Evolutionary conservation across 2,888 invertebrate genomes (phyloP).

Genomic region (Torymus aiolomorphi): DNA sequence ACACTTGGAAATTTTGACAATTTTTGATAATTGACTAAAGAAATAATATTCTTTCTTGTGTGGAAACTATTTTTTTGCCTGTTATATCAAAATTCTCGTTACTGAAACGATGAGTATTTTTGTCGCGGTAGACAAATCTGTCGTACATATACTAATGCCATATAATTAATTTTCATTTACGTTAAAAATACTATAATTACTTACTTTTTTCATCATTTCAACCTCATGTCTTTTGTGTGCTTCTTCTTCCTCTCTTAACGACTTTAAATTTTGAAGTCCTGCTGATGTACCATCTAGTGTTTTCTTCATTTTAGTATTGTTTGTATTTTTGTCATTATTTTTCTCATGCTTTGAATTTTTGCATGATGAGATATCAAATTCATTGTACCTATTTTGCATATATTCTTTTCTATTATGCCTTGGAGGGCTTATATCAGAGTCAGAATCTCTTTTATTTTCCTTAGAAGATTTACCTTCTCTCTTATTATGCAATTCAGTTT

Average conservation of each 20-base stretch:
- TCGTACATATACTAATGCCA: no score
- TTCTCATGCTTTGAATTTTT: conserved; percentile 7
- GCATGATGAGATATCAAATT: conserved; percentile 50
- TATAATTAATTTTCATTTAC: conserved; percentile 3
- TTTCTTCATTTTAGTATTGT: conserved; percentile 76
- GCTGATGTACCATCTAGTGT: conserved; percentile 92
- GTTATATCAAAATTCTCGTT: no score
- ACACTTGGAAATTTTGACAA: no score
- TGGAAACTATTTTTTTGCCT: no score
- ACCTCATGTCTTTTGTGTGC: conserved; percentile 83
- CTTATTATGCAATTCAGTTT: no score
- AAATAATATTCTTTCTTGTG: no score
- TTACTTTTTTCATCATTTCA: conserved; percentile 80
- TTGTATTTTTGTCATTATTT: conserved; percentile 47
- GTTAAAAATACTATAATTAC: conserved; percentile 12
- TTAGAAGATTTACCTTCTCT: no score
- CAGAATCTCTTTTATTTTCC: conserved; percentile 32
- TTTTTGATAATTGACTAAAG: no score
- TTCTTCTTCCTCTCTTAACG: conserved; percentile 84
- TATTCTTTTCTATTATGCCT: no score
- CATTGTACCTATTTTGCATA: conserved; percentile 57
- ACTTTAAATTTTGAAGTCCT: conserved; percentile 88
- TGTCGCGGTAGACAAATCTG: no score
- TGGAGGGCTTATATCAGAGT: conserved; percentile 67
- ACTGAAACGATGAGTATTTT: no score